Conservation (phyloP, 2,113 vertebrate genomes). For the Sebastes schlegelii region DNA sequence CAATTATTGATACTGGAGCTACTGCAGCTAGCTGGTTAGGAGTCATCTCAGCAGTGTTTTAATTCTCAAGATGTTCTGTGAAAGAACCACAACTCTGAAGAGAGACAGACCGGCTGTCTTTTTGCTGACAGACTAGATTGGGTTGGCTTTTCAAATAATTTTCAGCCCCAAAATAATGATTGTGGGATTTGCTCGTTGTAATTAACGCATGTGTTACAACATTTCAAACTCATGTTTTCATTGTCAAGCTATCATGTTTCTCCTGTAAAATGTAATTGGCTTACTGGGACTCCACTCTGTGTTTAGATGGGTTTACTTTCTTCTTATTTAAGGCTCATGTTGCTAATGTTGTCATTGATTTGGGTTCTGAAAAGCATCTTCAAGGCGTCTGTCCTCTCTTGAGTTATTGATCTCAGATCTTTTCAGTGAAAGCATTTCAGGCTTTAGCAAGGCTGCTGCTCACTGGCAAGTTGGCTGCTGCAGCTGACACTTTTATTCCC, state of each 20-base stretch:
- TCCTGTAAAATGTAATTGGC: neutral
- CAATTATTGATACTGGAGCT: neutral
- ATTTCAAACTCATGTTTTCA: neutral
- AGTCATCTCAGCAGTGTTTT: neutral
- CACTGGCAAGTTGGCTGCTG: neutral
- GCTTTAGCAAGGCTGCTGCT: neutral
- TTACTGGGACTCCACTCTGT: neutral
- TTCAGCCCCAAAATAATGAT: neutral
- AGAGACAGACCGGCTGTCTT: neutral
- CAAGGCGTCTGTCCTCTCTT: neutral
- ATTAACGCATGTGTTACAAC: neutral
- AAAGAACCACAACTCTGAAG: neutral
- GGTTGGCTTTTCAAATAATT: neutral
- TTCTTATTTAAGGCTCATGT: neutral
- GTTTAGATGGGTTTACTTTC: neutral
- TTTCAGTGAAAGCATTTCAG: neutral
- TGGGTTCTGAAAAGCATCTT: neutral
- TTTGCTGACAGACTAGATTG: neutral
- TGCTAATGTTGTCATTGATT: neutral
- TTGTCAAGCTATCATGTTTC: neutral
- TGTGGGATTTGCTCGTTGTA: neutral
- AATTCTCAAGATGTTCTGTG: neutral
- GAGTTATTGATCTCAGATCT: neutral
- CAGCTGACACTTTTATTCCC: neutral
- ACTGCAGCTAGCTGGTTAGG: neutral